phyloP scores from a whole-genome alignment of 2,888 invertebrate genomes.

The Microdon myrmicae region DNA sequence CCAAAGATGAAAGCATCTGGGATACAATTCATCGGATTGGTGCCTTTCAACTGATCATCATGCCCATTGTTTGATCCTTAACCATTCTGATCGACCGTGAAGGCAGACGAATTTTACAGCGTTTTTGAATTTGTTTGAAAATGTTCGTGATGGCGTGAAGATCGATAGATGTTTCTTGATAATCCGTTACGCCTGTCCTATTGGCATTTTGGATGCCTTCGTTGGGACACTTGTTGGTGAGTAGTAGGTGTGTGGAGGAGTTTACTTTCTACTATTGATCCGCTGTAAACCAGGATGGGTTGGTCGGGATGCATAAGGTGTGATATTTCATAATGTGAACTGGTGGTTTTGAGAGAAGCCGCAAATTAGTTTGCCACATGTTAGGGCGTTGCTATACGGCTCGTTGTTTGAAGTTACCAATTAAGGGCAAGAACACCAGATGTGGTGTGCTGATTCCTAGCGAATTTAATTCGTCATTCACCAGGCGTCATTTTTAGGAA shows the following conservation, averaged over 20 bases:
- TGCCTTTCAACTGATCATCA: constrained; percentile 19
- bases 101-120: constrained; percentile 33
- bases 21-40: constrained; percentile 12
- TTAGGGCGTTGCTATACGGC: too few species aligned
- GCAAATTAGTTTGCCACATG: constrained; percentile 30
- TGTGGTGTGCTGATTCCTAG: too few species aligned
- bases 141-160: constrained; percentile 5
- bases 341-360: constrained; percentile 1
- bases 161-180: constrained; percentile 29
- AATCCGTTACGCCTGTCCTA: constrained; percentile 20
- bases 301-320: constrained; percentile 9
- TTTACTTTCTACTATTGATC: constrained; percentile 7
- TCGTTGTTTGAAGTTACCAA: too few species aligned
- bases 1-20: constrained; percentile 23
- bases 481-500: too few species aligned
- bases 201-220: too few species aligned
- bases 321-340: constrained; percentile 18
- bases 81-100: constrained; percentile 32
- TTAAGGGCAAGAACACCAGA: too few species aligned
- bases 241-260: constrained; percentile 11
- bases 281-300: constrained; percentile 16
- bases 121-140: constrained; percentile 8
- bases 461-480: too few species aligned
- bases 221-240: neutral
- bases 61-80: constrained; percentile 30